Evolutionary conservation across 2,888 invertebrate genomes (phyloP), one percentile per base, ranked within the genome.

Genomic region (Julus scandinavius): DNA sequence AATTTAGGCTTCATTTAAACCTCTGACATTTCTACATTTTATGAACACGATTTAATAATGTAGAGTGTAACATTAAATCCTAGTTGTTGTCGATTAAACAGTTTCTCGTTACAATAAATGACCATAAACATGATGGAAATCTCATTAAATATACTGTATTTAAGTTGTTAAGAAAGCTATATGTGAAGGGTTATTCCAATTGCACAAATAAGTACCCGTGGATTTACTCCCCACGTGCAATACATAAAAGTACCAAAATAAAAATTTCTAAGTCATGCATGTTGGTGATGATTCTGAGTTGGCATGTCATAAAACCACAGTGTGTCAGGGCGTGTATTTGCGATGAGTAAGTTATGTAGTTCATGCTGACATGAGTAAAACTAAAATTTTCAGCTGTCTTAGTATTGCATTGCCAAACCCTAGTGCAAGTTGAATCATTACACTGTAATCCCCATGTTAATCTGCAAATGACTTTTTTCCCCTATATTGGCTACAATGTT

Each of bases 21-120:
- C 58, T 58, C 5, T 58, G 58, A 17, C 58, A 58, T n/a, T 17
- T 58, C 2, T 5, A 58, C 1, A 58, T 58, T 58, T 58, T n/a
- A 58, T 58, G 58, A 58, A 58, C 58, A 5, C n/a, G n/a, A 58
- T 58, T 58, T 58, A 58, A n/a, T n/a, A n/a, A 58, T n/a, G 58
- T 58, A 58, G n/a, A n/a, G n/a, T n/a, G n/a, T n/a, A n/a, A n/a
- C 58, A 58, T 58, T 45, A 58, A 58, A 58, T 15, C n/a, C 15
- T 58, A 17, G 58, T 58, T 58, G n/a, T 58, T 58, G 15, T 54
- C 13, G 17, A 58, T n/a, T 58, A 17, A 15, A 58, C 58, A 15
- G 58, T 54, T 15, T 58, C 58, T 17, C 4, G 5, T 17, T 17
- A 58, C 58, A 58, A n/a, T 58, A 58, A 58, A 58, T 58, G 58